Evolutionary conservation across 1,140 invertebrate genomes (phyloP).

Genomic region (Hyles euphorbiae): DNA sequence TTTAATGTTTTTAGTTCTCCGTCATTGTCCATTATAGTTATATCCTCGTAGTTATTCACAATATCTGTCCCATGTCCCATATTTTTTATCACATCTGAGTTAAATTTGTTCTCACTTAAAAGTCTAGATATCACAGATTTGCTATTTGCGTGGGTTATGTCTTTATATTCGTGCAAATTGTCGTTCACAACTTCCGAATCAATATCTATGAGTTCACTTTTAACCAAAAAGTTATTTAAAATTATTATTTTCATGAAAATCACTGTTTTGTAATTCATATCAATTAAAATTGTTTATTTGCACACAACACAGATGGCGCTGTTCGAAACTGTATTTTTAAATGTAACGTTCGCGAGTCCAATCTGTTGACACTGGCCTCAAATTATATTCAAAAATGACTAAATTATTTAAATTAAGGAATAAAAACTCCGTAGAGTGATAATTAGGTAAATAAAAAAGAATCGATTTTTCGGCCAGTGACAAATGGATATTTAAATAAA

Average conservation of each 20-base stretch:
- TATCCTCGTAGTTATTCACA: slow-evolving; percentile 56
- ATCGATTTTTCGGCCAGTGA: neutral
- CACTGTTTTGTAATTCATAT: slow-evolving; percentile 1
- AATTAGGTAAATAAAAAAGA: neutral
- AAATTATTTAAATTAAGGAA: neutral
- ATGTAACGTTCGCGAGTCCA: neutral
- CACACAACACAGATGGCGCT: neutral
- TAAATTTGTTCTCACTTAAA: slow-evolving; percentile 43
- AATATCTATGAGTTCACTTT: slow-evolving; percentile 12
- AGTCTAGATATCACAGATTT: slow-evolving; percentile 35
- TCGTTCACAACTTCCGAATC: slow-evolving; percentile 28
- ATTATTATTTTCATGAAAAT: slow-evolving; percentile 1
- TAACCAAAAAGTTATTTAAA: neutral
- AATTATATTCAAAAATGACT: too few species aligned
- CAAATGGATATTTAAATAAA: neutral
- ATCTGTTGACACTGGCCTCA: too few species aligned
- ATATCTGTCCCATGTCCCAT: slow-evolving; percentile 34
- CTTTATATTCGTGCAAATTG: slow-evolving; percentile 36
- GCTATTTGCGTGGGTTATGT: slow-evolving; percentile 29
- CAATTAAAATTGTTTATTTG: neutral
- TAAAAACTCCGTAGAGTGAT: slow-evolving; percentile 1
- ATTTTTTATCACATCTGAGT: slow-evolving; percentile 36
- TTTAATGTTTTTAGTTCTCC: slow-evolving; percentile 58
- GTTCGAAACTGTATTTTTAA: neutral
- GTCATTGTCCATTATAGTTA: slow-evolving; percentile 49